Evolutionary conservation across 2,888 invertebrate species (phyloP).

Genomic region (Nymphalis c-album): DNA sequence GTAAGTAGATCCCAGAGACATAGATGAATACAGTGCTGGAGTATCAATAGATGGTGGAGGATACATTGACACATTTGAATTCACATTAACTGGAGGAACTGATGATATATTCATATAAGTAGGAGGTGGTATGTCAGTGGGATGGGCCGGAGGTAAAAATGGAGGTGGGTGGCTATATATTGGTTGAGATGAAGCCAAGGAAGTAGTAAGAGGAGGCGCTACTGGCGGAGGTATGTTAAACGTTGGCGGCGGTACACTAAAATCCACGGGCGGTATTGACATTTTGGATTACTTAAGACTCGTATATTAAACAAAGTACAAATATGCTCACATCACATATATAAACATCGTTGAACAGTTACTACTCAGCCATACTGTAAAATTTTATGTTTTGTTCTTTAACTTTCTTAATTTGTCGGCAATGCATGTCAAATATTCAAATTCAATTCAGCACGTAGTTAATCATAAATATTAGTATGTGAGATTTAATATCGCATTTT

Average conservation of each 20-base stretch:
- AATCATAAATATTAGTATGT: too few species aligned
- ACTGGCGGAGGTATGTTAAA: constrained; percentile 44
- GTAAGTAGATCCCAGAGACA: constrained; percentile 36
- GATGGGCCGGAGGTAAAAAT: constrained; percentile 42
- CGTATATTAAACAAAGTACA: not conserved
- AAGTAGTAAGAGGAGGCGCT: constrained; percentile 38
- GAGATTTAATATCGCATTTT: too few species aligned
- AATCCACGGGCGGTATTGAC: constrained; percentile 63
- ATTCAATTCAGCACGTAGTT: too few species aligned
- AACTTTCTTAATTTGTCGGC: not conserved
- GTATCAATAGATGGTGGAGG: constrained; percentile 41
- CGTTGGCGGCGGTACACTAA: constrained; percentile 61
- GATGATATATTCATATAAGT: constrained; percentile 20
- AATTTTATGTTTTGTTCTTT: not conserved
- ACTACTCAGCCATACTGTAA: not conserved
- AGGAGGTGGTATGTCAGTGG: constrained; percentile 47
- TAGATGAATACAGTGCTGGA: constrained; percentile 34
- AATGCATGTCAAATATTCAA: not conserved
- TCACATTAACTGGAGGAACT: constrained; percentile 27
- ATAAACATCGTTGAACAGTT: not conserved
- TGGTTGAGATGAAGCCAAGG: constrained; percentile 30
- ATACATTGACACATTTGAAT: constrained; percentile 20
- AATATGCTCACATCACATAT: not conserved
- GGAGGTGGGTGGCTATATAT: constrained; percentile 49
- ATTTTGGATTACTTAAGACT: constrained; percentile 42